A percentile compares a stretch with the other conserved stretches of the same genome.
These are phyloP conservation scores for Centroberyx gerrardi DNA, from an alignment of 2,797 vertebrate species.

Conservation along the genomic window DNA sequence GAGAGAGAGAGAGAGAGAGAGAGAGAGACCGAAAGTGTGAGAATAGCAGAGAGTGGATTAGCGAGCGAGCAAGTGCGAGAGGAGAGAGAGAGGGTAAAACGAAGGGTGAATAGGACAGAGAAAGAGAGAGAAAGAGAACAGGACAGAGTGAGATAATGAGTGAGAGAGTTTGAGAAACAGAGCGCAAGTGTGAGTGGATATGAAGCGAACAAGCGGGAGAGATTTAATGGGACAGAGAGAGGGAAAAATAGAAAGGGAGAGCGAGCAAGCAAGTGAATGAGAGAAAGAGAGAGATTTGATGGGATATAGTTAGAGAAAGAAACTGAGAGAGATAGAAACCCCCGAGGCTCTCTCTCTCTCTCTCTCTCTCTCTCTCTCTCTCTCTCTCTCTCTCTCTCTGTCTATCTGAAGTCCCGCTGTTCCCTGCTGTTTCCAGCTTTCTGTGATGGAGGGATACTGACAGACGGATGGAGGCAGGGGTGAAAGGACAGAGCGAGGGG, in stretches of 20 bases:
- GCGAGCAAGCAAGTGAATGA: conserved; percentile 16
- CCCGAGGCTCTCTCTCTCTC: conserved; percentile 34
- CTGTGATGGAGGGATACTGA: conserved; percentile 23
- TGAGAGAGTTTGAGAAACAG: conserved; percentile 2
- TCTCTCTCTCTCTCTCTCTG: neutral
- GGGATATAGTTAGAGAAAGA: conserved; percentile 35
- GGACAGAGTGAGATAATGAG: conserved; percentile 46
- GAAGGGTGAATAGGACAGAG: neutral
- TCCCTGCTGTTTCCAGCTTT: conserved; percentile 33
- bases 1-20: neutral
- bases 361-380: conserved; percentile 2
- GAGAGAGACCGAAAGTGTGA: conserved; percentile 1
- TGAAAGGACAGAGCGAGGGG: conserved; percentile 30
- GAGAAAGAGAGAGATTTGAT: conserved; percentile 51
- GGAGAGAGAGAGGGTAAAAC: neutral
- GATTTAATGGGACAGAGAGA: conserved; percentile 52
- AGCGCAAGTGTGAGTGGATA: conserved; percentile 6
- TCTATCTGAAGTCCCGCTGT: conserved; percentile 4
- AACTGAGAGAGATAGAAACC: conserved; percentile 28
- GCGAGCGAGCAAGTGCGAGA: neutral
- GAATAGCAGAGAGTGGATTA: neutral
- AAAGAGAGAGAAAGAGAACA: neutral
- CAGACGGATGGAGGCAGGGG: conserved; percentile 38
- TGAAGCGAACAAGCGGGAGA: conserved; percentile 27
- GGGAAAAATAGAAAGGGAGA: conserved; percentile 22